Evolutionary conservation across 1,140 invertebrate genomes (phyloP).

Genomic region (Drosophila ananassae): DNA sequence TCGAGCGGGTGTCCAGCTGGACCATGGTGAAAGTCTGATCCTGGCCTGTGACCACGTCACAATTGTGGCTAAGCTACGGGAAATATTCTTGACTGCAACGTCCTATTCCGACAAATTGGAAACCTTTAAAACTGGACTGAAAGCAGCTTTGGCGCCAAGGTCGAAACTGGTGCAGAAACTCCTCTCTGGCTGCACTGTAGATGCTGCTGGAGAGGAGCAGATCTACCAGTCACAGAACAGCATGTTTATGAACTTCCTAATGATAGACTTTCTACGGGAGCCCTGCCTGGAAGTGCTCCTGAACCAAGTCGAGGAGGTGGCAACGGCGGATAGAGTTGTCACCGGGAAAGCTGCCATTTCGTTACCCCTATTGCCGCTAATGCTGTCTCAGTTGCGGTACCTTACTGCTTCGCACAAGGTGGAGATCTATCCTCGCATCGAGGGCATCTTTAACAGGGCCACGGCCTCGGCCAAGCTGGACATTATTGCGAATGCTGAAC

Average conservation of each 20-base stretch:
- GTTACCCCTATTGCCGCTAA: conserved; percentile 61
- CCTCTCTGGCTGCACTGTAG: conserved; percentile 71
- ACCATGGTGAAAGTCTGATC: conserved; percentile 67
- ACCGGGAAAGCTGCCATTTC: conserved; percentile 24
- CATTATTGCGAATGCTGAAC: conserved; percentile 70
- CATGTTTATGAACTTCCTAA: conserved; percentile 84
- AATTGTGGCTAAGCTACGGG: conserved; percentile 71
- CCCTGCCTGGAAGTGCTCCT: conserved; percentile 83
- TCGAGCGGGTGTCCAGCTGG: conserved; percentile 70
- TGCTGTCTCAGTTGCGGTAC: conserved; percentile 75
- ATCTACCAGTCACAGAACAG: conserved; percentile 84
- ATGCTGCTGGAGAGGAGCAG: conserved; percentile 68
- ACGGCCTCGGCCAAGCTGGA: conserved; percentile 52
- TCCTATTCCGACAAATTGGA: conserved; percentile 74
- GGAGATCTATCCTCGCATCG: conserved; percentile 64
- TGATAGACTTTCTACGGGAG: conserved; percentile 83
- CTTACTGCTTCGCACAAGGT: conserved; percentile 63
- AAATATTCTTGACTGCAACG: conserved; percentile 60
- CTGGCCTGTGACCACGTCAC: conserved; percentile 77
- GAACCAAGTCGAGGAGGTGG: conserved; percentile 76
- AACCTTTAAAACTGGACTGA: conserved; percentile 82
- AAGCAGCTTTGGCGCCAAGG: conserved; percentile 70
- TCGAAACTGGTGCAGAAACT: conserved; percentile 79
- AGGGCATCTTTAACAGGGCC: conserved; percentile 62
- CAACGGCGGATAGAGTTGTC: conserved; percentile 28